Evolutionary conservation across 2,797 vertebrate genomes (phyloP), one percentile per base, ranked within the genome.

Genomic region (Scyliorhinus canicula): DNA sequence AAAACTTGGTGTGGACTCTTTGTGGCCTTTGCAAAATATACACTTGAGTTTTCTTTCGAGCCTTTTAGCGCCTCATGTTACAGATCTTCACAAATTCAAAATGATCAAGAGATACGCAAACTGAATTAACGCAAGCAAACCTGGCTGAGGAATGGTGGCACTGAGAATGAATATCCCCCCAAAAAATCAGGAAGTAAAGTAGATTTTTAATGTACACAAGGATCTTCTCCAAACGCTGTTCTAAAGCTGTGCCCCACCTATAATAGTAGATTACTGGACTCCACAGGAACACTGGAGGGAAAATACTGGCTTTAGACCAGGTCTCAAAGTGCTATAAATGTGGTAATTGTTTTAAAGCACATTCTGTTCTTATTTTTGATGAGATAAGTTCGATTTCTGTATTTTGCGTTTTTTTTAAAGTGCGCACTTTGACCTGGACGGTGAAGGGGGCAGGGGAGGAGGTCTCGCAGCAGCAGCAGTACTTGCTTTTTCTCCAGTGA

Each of bases 41-140:
- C 14, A 57, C 85, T 57, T 35, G 52, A 88, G 16, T n/a, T 88
- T 88, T 88, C 31, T 88, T 57, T n/a, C 52, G 57, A 74, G 52
- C 6, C 11, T 9, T 57, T 31, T 55, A 0, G 85, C 12, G 85
- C 85, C 52, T 57, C 52, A 35, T 57, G 28, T 57, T 55, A 57
- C 52, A 88, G 14, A 57, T 57, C 85, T 57, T 55, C 35, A 52
- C 52, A 88, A 57, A n/a, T 88, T 88, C 85, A 88, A 88, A 93
- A 93, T 67, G 67, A 67, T 26, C 60, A 65, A 28, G 26, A 44
- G 91, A 47, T 67, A 28, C 67, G 63, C 40, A 67, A 67, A 67
- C 91, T 69, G 40, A 3, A 94, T 24, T 74, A 21, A 74, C 16
- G 28, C 31, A 55, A 21, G 74, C 6, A n/a, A 44, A 91, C 24